Evolutionary conservation across 2,888 invertebrate genomes (phyloP), one percentile per base, ranked within the genome.

Genomic region (Microplitis deprimator): DNA sequence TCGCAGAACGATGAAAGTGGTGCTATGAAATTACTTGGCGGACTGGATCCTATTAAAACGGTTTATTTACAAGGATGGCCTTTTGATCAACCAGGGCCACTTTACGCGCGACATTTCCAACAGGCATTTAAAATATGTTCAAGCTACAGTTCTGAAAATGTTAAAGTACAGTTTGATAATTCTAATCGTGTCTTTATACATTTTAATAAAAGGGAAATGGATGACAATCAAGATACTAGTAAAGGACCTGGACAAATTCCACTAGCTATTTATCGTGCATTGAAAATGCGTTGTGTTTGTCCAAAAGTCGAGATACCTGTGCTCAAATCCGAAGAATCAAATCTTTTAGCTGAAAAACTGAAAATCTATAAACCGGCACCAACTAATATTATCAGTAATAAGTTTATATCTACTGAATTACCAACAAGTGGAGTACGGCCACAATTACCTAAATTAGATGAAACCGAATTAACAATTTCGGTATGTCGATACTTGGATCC

Each of bases 21-120:
- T 39, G 93, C 95, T 0, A 92, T 94, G 4, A 94, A 93, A 82
- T 86, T 88, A 0, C 90, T 97, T 0, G 92, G 92, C 20, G 96
- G 96, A 0, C 91, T 93, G 41, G 94, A 97, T 90, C 97, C 97
- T 0, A 92, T 92, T 73, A 93, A 92, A 77, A 95, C 97, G 0
- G 95, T 96, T 0, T 94, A 92, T 84, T 89, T 94, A 50, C 86
- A 85, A 59, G 91, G 91, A 1, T 90, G 91, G 88, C 91, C 91
- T 0, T 0, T 89, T 0, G 89, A 92, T 6, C 95, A 95, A 84
- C 95, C 96, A 7, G 94, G 94, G 0, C 91, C 92, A 68, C 86
- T 97, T 5, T 96, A 96, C 86, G 91, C 93, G 0, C 89, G 92
- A 8, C 90, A 92, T 1, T 92, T 96, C 41, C 94, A 93, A 85